Conservation (phyloP, 2,888 invertebrate genomes). For the Gymnosoma rotundatum region DNA sequence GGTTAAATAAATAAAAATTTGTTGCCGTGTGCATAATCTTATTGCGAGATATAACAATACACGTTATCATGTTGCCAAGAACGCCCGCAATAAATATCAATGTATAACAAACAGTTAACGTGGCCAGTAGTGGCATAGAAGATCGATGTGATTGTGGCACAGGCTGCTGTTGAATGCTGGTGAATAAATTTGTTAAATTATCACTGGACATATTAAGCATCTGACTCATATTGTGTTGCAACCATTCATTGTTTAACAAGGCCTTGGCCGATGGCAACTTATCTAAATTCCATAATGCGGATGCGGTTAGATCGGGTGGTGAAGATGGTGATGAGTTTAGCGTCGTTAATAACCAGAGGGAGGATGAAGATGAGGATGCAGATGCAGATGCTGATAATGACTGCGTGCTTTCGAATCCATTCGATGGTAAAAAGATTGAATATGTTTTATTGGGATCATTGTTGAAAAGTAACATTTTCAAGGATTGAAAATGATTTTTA, state of each 20-base stretch:
- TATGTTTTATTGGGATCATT: conserved; percentile 64
- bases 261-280: conserved; percentile 55
- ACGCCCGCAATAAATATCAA: conserved; percentile 86
- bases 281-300: conserved; percentile 52
- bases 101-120: conserved; percentile 88
- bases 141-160: conserved; percentile 69
- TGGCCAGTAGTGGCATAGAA: conserved; percentile 75
- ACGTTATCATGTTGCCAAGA: conserved; percentile 92
- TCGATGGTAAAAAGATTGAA: conserved; percentile 53
- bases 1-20: conserved; percentile 92
- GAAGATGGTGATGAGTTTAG: neutral
- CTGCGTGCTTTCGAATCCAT: conserved; percentile 49
- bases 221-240: conserved; percentile 79
- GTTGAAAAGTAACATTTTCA: conserved; percentile 54
- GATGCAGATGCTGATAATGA: conserved; percentile 51
- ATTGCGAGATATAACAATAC: conserved; percentile 91
- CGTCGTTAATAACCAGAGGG: neutral
- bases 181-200: conserved; percentile 76
- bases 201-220: conserved; percentile 79
- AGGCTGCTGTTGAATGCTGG: conserved; percentile 62
- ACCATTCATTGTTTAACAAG: conserved; percentile 77
- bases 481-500: conserved; percentile 1
- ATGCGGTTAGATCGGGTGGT: conserved; percentile 1
- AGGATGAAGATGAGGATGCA: conserved; percentile 17
- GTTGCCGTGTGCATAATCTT: conserved; percentile 92